Percentiles rank a stretch among this genome's conserved stretches.
phyloP scores from a whole-genome alignment of 2,113 vertebrate genomes.

The Struthio camelus region DNA sequence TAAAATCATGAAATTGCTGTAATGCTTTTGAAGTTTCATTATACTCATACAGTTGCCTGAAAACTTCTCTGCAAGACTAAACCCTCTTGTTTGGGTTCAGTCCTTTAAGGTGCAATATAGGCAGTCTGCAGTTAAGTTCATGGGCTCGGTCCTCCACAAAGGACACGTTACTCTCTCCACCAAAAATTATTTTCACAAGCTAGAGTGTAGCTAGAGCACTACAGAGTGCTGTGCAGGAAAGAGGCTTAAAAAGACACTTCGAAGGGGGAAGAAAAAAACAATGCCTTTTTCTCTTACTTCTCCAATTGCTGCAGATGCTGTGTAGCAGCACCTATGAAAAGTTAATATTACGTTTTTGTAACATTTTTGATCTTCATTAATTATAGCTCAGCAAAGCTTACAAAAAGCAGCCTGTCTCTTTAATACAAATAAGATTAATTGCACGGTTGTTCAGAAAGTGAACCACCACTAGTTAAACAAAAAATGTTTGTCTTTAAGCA shows the following conservation, averaged over 20 bases:
- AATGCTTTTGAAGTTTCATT: slow-evolving; percentile 57
- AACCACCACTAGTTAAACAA: slow-evolving; percentile 82
- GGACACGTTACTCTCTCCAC: neutral
- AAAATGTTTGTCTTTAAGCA: slow-evolving; percentile 83
- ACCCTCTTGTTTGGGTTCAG: neutral
- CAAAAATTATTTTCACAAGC: neutral
- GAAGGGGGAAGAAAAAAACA: slow-evolving; percentile 2
- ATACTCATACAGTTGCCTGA: neutral
- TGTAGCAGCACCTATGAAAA: slow-evolving; percentile 61
- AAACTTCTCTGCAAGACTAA: neutral
- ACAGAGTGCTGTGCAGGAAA: neutral
- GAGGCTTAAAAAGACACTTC: neutral
- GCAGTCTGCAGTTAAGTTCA: neutral
- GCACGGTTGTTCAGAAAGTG: slow-evolving; percentile 80
- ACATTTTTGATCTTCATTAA: slow-evolving; percentile 87
- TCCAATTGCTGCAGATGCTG: slow-evolving; percentile 73
- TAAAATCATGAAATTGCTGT: slow-evolving; percentile 51
- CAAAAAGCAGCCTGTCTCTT: slow-evolving; percentile 77
- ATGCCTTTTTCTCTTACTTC: slow-evolving; percentile 41
- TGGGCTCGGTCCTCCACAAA: neutral
- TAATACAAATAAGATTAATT: slow-evolving; percentile 86
- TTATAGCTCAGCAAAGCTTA: slow-evolving; percentile 78
- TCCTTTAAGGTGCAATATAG: neutral
- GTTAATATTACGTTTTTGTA: slow-evolving; percentile 76
- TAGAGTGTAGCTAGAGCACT: neutral